phyloP scores from a whole-genome alignment of 1,140 invertebrate species.

The Leguminivora glycinivorella region DNA sequence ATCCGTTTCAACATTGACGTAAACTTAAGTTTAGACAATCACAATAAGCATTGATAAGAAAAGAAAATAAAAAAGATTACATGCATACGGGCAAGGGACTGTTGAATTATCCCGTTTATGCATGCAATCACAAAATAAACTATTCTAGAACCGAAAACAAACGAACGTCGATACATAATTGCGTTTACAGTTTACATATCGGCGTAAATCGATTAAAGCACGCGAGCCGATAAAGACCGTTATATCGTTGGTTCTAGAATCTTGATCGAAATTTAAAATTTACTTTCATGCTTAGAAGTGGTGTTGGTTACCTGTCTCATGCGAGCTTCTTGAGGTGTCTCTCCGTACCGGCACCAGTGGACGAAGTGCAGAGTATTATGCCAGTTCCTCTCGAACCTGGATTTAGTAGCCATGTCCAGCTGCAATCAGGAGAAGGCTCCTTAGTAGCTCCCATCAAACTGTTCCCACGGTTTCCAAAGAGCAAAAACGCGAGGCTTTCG shows the following conservation, averaged over 20 bases:
- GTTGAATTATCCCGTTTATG: conserved; percentile 26
- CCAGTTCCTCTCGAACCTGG: conserved; percentile 81
- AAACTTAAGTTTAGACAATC: conserved; percentile 12
- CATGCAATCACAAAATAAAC: conserved; percentile 31
- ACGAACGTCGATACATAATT: conserved; percentile 23
- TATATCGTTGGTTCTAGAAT: conserved; percentile 45
- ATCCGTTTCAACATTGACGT: conserved; percentile 19
- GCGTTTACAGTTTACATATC: conserved; percentile 13
- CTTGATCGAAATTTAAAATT: conserved; percentile 33
- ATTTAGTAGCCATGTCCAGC: conserved; percentile 78
- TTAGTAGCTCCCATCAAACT: conserved; percentile 72
- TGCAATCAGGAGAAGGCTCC: conserved; percentile 77
- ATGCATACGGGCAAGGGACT: conserved; percentile 24
- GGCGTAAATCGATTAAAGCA: conserved; percentile 14
- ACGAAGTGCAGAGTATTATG: conserved; percentile 85
- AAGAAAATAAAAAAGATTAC: conserved; percentile 21
- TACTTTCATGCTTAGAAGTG: conserved; percentile 21
- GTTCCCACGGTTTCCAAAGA: conserved; percentile 56
- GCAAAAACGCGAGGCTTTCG: conserved; percentile 69
- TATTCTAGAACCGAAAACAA: conserved; percentile 48
- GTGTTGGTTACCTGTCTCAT: conserved; percentile 80
- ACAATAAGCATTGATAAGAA: conserved; percentile 18
- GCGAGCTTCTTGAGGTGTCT: conserved; percentile 81
- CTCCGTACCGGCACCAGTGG: conserved; percentile 84
- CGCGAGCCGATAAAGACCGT: conserved; percentile 22